Evolutionary conservation across 2,888 invertebrate species (phyloP).

Genomic region (Stratiomys singularior): DNA sequence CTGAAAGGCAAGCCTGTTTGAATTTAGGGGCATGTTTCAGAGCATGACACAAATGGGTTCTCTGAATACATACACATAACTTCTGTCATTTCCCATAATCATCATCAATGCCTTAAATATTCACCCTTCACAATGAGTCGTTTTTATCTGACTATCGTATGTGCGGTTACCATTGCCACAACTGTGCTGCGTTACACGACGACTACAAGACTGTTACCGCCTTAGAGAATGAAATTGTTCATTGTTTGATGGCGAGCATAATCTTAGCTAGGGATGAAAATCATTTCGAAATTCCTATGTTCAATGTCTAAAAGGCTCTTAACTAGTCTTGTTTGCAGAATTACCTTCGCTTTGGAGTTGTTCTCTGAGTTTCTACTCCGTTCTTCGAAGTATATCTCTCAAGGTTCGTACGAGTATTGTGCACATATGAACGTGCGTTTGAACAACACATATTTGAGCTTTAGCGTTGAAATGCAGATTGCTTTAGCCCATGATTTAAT

Average conservation of each 20-base stretch:
- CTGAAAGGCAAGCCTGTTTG: not conserved
- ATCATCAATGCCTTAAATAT: conserved; percentile 27
- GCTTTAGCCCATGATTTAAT: too few relatives aligned
- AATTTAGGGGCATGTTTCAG: conserved; percentile 27
- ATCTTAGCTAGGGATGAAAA: conserved; percentile 15
- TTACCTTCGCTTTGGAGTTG: not conserved
- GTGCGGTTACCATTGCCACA: conserved; percentile 4
- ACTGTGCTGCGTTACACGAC: not conserved
- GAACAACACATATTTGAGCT: too few relatives aligned
- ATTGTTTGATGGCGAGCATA: not conserved
- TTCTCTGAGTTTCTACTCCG: not conserved
- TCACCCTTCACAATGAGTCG: conserved; percentile 31
- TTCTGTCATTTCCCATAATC: conserved; percentile 46
- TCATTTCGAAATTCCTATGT: conserved; percentile 1
- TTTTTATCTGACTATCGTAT: conserved; percentile 4
- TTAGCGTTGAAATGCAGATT: too few relatives aligned
- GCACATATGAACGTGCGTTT: too few relatives aligned
- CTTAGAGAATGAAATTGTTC: conserved; percentile 23
- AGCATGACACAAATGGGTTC: conserved; percentile 26
- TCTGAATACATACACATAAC: conserved; percentile 36
- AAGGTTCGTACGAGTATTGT: too few relatives aligned
- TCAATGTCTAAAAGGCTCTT: conserved; percentile 6
- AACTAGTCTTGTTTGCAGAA: conserved; percentile 3
- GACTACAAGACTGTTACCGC: conserved; percentile 15
- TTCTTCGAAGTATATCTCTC: not conserved